These are phyloP conservation scores for Bombus picipes DNA, from an alignment of 1,140 invertebrate species.

Conservation along the genomic window DNA sequence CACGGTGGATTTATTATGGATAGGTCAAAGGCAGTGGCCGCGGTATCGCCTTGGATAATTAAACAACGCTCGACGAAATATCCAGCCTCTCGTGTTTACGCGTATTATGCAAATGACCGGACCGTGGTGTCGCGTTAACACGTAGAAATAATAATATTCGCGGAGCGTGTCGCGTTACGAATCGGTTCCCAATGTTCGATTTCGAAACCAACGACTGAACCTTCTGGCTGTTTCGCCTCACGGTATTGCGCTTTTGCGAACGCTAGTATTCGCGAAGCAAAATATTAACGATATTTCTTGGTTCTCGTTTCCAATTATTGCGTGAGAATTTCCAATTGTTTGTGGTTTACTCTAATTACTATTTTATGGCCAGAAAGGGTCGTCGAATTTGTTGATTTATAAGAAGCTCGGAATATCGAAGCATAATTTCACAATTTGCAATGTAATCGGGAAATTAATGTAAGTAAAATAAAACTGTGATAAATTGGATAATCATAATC, in stretches of 20 bases:
- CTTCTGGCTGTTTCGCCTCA: too few relatives aligned
- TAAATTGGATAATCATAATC: too few relatives aligned
- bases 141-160: constrained; percentile 9
- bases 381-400: too few relatives aligned
- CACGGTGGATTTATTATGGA: constrained; percentile 55
- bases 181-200: background rate
- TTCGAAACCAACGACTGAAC: background rate
- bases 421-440: background rate
- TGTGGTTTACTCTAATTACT: background rate
- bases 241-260: background rate
- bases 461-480: too few relatives aligned
- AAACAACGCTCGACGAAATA: constrained; percentile 39
- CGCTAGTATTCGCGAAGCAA: too few relatives aligned
- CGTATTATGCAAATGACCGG: constrained; percentile 11
- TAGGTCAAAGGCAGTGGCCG: constrained; percentile 53
- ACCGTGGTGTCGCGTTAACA: background rate
- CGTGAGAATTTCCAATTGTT: background rate
- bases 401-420: background rate
- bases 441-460: background rate
- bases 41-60: constrained; percentile 49
- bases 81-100: constrained; percentile 11
- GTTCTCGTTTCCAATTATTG: background rate
- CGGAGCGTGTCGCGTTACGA: background rate
- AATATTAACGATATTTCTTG: too few relatives aligned
- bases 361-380: too few relatives aligned